A percentile compares a stretch with the other conserved stretches of the same genome.
Conservation (phyloP, 1,140 invertebrate genomes). For the Streblospio benedicti region DNA sequence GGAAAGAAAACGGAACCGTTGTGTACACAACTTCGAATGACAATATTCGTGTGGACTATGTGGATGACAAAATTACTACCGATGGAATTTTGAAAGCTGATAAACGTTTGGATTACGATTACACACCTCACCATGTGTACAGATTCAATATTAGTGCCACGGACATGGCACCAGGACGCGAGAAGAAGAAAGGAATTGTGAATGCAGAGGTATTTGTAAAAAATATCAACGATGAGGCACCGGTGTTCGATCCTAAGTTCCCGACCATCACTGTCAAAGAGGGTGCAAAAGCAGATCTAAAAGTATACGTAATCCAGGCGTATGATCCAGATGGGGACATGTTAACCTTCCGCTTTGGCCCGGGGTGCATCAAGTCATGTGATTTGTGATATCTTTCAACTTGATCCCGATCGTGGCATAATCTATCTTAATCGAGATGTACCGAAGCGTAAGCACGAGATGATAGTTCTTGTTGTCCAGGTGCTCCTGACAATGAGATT, state of each 20-base stretch:
- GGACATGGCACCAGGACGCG: slow-evolving; percentile 36
- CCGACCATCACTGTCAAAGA: slow-evolving; percentile 71
- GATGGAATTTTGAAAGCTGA: background rate
- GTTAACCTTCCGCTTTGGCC: slow-evolving; percentile 32
- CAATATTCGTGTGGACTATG: background rate
- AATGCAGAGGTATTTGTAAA: slow-evolving; percentile 54
- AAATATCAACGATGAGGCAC: slow-evolving; percentile 41
- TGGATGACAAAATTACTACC: background rate
- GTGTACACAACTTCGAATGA: background rate
- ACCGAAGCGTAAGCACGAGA: slow-evolving; percentile 3
- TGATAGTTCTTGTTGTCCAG: background rate
- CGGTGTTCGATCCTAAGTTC: slow-evolving; percentile 59
- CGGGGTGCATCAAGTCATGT: too few species aligned
- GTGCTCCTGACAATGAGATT: background rate
- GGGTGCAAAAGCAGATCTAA: slow-evolving; percentile 82
- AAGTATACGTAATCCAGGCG: slow-evolving; percentile 81
- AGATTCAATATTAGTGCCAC: slow-evolving; percentile 36
- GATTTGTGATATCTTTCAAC: too few species aligned
- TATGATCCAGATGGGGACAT: slow-evolving; percentile 72
- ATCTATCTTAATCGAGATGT: too few species aligned
- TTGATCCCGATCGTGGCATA: too few species aligned
- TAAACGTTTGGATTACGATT: slow-evolving; percentile 31
- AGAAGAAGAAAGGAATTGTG: slow-evolving; percentile 55
- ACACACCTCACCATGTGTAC: slow-evolving; percentile 27
- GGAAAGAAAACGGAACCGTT: background rate